Percentiles rank a stretch among this genome's conserved stretches.
Conservation (phyloP, 2,888 invertebrate genomes). For the Eumacrocentrus americanus region DNA sequence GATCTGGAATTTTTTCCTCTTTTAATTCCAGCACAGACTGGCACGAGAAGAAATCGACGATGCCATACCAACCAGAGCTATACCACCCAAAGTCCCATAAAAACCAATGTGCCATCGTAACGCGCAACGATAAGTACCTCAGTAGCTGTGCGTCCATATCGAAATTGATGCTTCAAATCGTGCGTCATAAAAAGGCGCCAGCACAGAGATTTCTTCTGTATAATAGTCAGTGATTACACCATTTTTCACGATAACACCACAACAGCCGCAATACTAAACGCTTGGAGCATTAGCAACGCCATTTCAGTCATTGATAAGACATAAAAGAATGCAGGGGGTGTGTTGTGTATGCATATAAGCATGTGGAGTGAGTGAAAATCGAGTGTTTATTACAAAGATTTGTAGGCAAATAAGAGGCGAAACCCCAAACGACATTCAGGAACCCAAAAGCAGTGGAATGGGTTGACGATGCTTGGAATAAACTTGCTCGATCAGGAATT, state of each 20-base stretch:
- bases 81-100: slow-evolving; percentile 48
- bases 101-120: slow-evolving; percentile 60
- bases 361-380: slow-evolving; percentile 32
- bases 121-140: slow-evolving; percentile 59
- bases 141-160: slow-evolving; percentile 38
- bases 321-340: no score
- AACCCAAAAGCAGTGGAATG: no score
- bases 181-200: slow-evolving; percentile 51
- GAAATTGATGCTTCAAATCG: slow-evolving; percentile 59
- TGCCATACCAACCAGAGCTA: neutral
- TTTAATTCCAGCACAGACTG: slow-evolving; percentile 39
- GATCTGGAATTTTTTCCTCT: slow-evolving; percentile 33
- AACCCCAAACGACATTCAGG: slow-evolving; percentile 51
- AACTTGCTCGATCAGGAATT: slow-evolving; percentile 53
- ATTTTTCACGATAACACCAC: neutral
- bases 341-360: no score
- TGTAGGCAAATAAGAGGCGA: slow-evolving; percentile 41
- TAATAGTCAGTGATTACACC: neutral
- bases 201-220: neutral
- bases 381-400: slow-evolving; percentile 39
- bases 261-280: no score
- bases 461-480: no score
- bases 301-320: neutral
- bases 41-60: slow-evolving; percentile 29
- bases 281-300: neutral